Evolutionary conservation across 2,113 vertebrate genomes (phyloP).

Genomic region (Edolisoma coerulescens): DNA sequence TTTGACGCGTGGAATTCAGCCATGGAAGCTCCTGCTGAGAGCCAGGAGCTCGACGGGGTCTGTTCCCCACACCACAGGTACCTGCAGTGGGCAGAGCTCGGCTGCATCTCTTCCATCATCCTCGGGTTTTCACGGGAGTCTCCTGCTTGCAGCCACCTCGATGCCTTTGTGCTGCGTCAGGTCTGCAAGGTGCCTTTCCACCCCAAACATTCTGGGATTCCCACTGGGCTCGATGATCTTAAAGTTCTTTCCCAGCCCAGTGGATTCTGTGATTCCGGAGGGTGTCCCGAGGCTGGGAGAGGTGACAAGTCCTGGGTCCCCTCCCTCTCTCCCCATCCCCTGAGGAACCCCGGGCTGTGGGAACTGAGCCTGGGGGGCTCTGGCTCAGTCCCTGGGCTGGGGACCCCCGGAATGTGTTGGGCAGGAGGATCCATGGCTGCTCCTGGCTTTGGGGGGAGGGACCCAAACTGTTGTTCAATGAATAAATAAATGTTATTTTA

Average conservation of each 20-base stretch:
- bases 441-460: not conserved
- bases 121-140: accelerated
- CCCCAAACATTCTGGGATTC: accelerated
- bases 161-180: not conserved
- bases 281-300: accelerated
- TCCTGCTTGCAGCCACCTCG: not conserved
- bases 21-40: accelerated
- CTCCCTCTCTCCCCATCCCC: no score
- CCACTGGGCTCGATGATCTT: not conserved
- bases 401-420: not conserved
- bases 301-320: not conserved
- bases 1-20: not conserved
- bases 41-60: not conserved
- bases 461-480: no score
- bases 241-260: not conserved
- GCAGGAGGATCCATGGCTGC: not conserved
- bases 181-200: not conserved
- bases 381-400: accelerated
- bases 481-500: not conserved
- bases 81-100: accelerated
- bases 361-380: not conserved
- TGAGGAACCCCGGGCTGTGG: accelerated
- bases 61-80: accelerated
- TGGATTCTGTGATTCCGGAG: not conserved
- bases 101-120: accelerated